Evolutionary conservation across 2,888 invertebrate genomes (phyloP).

Genomic region (Sarcophaga caerulescens): DNA sequence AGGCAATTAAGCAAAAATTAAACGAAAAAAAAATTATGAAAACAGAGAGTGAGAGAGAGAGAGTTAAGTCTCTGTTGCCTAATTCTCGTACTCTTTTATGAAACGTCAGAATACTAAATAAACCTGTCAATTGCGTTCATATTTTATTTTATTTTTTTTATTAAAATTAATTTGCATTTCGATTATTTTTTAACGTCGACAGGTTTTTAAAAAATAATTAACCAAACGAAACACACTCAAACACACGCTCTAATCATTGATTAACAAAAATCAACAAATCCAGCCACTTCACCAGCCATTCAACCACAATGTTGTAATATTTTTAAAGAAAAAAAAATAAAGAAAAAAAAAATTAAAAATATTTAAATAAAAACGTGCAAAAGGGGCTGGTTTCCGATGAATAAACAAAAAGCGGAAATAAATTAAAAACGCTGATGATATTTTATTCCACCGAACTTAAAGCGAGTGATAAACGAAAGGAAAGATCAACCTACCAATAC

Average conservation of each 20-base stretch:
- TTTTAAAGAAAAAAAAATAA: neutral
- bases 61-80: slow-evolving; percentile 12
- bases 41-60: slow-evolving; percentile 6
- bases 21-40: neutral
- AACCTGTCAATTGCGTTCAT: slow-evolving; percentile 38
- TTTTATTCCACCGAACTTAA: neutral
- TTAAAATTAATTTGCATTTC: slow-evolving; percentile 34
- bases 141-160: slow-evolving; percentile 39
- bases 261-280: neutral
- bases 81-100: neutral
- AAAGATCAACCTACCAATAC: neutral
- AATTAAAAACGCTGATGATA: neutral
- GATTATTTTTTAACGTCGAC: slow-evolving; percentile 5
- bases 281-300: neutral
- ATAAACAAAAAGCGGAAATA: slow-evolving; percentile 24
- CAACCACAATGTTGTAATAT: neutral
- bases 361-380: slow-evolving; percentile 1
- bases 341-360: neutral
- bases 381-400: slow-evolving; percentile 31
- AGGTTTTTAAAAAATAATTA: slow-evolving; percentile 25
- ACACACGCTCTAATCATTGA: slow-evolving; percentile 60
- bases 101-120: slow-evolving; percentile 17
- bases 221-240: slow-evolving; percentile 19
- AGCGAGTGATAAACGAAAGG: neutral
- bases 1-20: neutral